Conservation (phyloP, 2,888 invertebrate genomes). For the Fabriciana adippe region DNA sequence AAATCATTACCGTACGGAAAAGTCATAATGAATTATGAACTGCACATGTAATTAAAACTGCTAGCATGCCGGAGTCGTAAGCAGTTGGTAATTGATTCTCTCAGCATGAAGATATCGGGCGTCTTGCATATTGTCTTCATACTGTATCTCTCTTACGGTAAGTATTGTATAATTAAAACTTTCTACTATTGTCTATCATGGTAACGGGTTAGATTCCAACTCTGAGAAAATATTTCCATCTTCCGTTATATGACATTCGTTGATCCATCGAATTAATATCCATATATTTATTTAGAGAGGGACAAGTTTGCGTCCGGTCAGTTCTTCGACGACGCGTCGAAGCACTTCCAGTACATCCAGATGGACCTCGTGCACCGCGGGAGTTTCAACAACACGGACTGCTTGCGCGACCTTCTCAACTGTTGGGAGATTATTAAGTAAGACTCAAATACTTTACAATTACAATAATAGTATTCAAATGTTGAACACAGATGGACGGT, state of each 20-base stretch:
- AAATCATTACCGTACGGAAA: too few relatives aligned
- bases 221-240: too few relatives aligned
- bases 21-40: too few relatives aligned
- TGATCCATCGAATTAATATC: neutral
- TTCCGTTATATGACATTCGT: neutral
- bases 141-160: slow-evolving; percentile 15
- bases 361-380: slow-evolving; percentile 47
- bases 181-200: too few relatives aligned
- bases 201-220: too few relatives aligned
- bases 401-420: slow-evolving; percentile 46
- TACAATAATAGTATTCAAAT: neutral
- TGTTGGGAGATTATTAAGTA: slow-evolving; percentile 50
- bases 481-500: too few relatives aligned
- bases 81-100: neutral
- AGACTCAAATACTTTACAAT: neutral
- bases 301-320: slow-evolving; percentile 38
- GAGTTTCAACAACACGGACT: slow-evolving; percentile 47
- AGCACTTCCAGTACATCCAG: slow-evolving; percentile 39
- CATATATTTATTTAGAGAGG: neutral
- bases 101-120: neutral
- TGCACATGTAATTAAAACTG: too few relatives aligned
- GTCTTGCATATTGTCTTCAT: neutral
- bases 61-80: too few relatives aligned
- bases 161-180: too few relatives aligned
- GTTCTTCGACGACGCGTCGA: slow-evolving; percentile 34